These are phyloP conservation scores for Acanthopagrus latus DNA, from an alignment of 2,797 vertebrate species.

Conservation along the genomic window DNA sequence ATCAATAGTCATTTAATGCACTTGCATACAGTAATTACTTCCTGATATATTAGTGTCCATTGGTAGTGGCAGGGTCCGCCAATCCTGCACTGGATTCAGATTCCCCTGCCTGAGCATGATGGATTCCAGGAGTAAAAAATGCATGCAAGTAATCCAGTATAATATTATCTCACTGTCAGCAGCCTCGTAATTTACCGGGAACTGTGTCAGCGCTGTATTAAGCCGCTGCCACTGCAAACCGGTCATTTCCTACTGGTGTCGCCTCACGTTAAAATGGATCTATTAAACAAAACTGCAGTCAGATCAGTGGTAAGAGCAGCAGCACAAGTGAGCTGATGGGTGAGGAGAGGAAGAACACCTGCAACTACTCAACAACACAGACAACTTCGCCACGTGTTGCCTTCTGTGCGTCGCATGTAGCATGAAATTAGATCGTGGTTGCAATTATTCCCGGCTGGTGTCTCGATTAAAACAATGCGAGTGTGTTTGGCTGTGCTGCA, in stretches of 20 bases:
- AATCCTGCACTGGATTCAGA: not conserved
- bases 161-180: not conserved
- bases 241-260: not conserved
- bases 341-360: not conserved
- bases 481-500: not conserved
- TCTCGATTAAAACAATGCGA: conserved; percentile 8
- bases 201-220: not conserved
- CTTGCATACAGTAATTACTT: not conserved
- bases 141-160: not conserved
- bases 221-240: not conserved
- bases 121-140: not conserved
- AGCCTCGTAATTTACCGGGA: too few species aligned
- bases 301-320: not conserved
- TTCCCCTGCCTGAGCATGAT: not conserved
- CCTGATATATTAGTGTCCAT: not conserved
- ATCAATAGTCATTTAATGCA: not conserved
- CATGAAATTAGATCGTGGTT: not conserved
- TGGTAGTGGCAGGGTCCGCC: not conserved
- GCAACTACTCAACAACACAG: not conserved
- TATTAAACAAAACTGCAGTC: accelerated
- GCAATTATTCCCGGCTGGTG: conserved; percentile 1
- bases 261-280: not conserved
- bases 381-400: not conserved
- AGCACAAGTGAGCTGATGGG: too few species aligned
- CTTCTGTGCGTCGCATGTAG: not conserved